Percentiles rank a stretch among this genome's conserved stretches.
phyloP scores from a whole-genome alignment of 2,797 vertebrate genomes.

The Eupleurogrammus muticus region DNA sequence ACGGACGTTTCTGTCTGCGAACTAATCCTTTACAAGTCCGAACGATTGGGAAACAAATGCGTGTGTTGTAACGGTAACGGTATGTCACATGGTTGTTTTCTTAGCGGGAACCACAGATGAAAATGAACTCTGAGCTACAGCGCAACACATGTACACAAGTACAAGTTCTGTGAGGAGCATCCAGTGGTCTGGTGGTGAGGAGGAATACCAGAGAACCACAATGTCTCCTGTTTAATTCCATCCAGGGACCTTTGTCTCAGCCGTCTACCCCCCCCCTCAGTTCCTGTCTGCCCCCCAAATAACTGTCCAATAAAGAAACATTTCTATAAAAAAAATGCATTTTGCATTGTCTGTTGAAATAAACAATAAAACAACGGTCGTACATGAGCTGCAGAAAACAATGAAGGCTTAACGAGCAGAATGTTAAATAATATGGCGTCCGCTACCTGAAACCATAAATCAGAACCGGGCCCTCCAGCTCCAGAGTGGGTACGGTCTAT shows the following conservation, averaged over 20 bases:
- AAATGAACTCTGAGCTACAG: background rate
- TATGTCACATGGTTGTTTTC: background rate
- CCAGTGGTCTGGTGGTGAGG: background rate
- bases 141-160: background rate
- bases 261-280: background rate
- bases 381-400: conserved; percentile 29
- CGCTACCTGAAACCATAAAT: conserved; percentile 9
- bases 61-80: background rate
- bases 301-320: background rate
- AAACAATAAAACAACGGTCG: background rate
- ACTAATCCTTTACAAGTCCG: background rate
- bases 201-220: conserved; percentile 10
- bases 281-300: background rate
- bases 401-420: conserved; percentile 26
- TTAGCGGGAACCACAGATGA: background rate
- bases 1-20: background rate
- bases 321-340: background rate
- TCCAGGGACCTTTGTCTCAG: background rate
- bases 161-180: too few species aligned
- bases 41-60: background rate
- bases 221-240: background rate
- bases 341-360: background rate
- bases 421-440: conserved; percentile 36
- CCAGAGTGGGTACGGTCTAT: conserved; percentile 10
- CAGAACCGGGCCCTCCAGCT: conserved; percentile 9